Percentiles rank a stretch among this genome's conserved stretches.
phyloP scores from a whole-genome alignment of 2,113 vertebrate genomes.

The Phylloscopus trochiloides region DNA sequence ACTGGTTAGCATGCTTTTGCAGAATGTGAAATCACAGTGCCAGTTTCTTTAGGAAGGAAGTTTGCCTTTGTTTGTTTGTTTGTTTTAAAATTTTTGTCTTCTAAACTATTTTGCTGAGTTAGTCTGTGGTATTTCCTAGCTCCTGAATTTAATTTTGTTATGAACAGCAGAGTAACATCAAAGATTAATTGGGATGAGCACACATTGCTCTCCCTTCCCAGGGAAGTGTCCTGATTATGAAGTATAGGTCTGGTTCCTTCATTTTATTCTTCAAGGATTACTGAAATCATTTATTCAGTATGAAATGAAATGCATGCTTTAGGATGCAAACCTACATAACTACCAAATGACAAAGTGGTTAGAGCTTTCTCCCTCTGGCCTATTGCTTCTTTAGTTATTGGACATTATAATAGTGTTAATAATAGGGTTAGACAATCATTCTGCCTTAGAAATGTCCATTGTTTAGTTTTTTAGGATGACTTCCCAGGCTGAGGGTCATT shows the following conservation, averaged over 20 bases:
- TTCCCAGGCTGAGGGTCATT: neutral
- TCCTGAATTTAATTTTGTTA: neutral
- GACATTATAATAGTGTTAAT: neutral
- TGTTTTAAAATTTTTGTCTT: neutral
- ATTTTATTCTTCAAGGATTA: neutral
- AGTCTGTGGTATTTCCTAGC: neutral
- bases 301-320: neutral
- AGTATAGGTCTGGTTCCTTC: neutral
- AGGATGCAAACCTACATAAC: neutral
- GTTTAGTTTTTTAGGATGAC: neutral
- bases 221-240: slow-evolving; percentile 1
- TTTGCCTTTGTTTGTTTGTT: neutral
- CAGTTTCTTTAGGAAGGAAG: neutral
- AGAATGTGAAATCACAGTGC: neutral
- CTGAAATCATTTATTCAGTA: slow-evolving; percentile 24
- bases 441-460: neutral
- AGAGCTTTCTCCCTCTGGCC: neutral
- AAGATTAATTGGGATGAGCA: neutral
- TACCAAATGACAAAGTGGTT: neutral
- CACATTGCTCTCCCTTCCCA: neutral
- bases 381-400: neutral
- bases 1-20: neutral
- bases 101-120: neutral
- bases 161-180: neutral
- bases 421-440: neutral